Conservation (phyloP, 2,797 vertebrate genomes). For the Pseudocheirus occidentalis region DNA sequence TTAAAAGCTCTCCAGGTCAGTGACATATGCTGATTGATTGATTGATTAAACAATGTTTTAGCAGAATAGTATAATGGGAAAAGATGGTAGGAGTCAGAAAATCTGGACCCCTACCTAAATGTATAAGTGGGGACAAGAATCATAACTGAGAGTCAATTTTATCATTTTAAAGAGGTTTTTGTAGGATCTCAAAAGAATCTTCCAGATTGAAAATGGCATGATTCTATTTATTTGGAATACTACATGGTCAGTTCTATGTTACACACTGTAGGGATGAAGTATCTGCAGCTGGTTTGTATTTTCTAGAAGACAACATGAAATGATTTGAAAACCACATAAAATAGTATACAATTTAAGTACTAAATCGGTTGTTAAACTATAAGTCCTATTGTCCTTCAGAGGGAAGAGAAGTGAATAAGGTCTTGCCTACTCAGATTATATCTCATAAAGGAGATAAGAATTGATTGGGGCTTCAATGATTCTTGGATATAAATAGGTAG, state of each 20-base stretch:
- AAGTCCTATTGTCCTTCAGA: background rate
- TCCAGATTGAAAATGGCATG: background rate
- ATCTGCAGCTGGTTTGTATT: background rate
- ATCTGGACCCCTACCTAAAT: background rate
- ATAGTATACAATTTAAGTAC: background rate
- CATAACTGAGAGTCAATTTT: background rate
- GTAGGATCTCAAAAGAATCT: background rate
- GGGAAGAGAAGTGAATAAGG: background rate
- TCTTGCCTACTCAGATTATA: background rate
- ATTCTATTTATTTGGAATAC: background rate
- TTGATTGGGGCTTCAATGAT: background rate
- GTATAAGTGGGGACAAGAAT: background rate
- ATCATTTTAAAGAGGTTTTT: background rate
- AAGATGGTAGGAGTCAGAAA: background rate
- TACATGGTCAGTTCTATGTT: background rate
- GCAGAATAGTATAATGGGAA: background rate
- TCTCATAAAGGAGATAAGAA: background rate
- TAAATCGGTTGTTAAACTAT: background rate
- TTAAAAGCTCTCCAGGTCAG: slow-evolving; percentile 15
- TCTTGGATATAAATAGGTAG: background rate
- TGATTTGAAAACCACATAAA: background rate
- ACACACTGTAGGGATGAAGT: background rate
- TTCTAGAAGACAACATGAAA: background rate
- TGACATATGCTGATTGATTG: background rate
- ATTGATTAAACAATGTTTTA: background rate